Conservation (phyloP, 2,113 vertebrate genomes). For the Aphyosemion australe region DNA sequence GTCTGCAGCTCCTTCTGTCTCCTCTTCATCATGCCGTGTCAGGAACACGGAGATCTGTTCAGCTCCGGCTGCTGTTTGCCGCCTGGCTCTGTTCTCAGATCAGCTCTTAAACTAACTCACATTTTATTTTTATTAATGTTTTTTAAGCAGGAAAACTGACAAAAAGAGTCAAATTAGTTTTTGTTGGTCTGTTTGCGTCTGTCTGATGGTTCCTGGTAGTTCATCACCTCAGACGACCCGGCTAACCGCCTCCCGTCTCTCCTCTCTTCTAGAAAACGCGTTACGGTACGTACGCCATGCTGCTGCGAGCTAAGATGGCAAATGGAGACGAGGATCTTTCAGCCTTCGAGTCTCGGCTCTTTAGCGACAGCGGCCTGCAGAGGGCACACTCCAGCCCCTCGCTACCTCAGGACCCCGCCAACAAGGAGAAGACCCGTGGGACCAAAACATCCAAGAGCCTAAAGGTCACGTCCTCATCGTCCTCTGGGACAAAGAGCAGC, state of each 20-base stretch:
- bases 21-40: neutral
- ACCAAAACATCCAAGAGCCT: conserved; percentile 51
- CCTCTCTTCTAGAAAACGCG: conserved; percentile 87
- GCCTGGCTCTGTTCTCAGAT: neutral
- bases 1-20: conserved; percentile 1
- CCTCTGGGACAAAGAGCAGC: neutral
- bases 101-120: neutral
- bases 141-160: too few species aligned
- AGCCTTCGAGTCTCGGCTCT: conserved; percentile 86
- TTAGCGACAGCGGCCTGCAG: conserved; percentile 83
- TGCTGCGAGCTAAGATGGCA: conserved; percentile 90
- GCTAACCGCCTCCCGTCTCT: neutral
- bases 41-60: neutral
- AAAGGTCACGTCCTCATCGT: conserved; percentile 35
- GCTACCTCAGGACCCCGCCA: conserved; percentile 74
- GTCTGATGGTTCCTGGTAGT: too few species aligned
- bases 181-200: too few species aligned
- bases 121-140: neutral
- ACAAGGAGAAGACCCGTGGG: conserved; percentile 50
- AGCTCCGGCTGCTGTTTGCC: neutral
- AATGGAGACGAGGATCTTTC: conserved; percentile 85
- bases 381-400: conserved; percentile 86
- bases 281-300: conserved; percentile 90
- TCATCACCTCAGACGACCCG: too few species aligned
- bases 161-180: too few species aligned